Conservation (phyloP, 1,140 invertebrate genomes). For the Hirudo medicinalis region DNA sequence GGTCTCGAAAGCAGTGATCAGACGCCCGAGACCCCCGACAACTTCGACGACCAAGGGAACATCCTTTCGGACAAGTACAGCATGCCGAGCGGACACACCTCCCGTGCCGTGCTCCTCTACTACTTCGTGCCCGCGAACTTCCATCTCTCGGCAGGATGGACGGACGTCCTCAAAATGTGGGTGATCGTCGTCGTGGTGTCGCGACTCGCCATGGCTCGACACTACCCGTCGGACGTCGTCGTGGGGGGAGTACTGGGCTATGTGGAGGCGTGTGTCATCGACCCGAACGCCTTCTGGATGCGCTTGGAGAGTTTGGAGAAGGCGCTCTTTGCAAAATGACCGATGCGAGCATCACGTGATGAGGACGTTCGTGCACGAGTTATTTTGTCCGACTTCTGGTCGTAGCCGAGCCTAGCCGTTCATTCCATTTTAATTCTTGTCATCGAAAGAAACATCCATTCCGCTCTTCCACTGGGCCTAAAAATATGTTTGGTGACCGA, state of each 20-base stretch:
- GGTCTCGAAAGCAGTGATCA: slow-evolving; percentile 61
- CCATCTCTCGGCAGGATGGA: slow-evolving; percentile 24
- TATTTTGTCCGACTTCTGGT: too few species aligned
- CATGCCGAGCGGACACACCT: slow-evolving; percentile 89
- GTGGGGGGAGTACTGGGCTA: neutral
- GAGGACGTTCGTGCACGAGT: too few species aligned
- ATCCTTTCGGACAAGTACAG: slow-evolving; percentile 72
- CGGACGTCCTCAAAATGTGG: slow-evolving; percentile 56
- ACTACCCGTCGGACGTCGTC: neutral
- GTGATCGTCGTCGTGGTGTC: neutral
- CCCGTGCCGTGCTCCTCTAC: slow-evolving; percentile 63
- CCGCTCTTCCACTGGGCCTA: too few species aligned
- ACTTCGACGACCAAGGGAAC: slow-evolving; percentile 51
- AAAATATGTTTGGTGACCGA: too few species aligned
- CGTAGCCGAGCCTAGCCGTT: too few species aligned
- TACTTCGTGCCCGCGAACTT: slow-evolving; percentile 40
- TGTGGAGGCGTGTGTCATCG: neutral
- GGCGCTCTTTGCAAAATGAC: too few species aligned
- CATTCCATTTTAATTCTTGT: too few species aligned
- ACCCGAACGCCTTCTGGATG: too few species aligned
- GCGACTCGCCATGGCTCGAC: neutral
- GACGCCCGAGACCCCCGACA: slow-evolving; percentile 60
- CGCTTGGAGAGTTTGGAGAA: too few species aligned
- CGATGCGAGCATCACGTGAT: too few species aligned
- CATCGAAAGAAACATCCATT: too few species aligned